Evolutionary conservation across 1,140 invertebrate genomes (phyloP), one percentile per base, ranked within the genome.

Genomic region (Bombus waltoni): DNA sequence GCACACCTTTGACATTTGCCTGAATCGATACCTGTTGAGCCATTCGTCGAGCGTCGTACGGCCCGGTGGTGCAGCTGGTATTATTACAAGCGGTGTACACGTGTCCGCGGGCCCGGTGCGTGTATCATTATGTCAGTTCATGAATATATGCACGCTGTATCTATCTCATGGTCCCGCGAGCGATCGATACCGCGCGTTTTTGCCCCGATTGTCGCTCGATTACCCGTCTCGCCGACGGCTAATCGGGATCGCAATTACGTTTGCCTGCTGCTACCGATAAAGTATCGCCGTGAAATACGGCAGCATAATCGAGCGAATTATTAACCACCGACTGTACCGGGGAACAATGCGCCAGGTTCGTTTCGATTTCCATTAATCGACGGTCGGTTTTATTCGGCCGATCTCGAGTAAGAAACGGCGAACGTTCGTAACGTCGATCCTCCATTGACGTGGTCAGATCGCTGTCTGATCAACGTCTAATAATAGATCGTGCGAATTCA

Each of bases 11-110:
- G 88, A 81, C 70, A 77, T 87, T 90, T 80, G n/a, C 35, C 59
- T 53, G 53, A 85, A 90, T 90, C 89, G 89, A 90, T 90, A 90
- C 89, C 88, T 90, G 89, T 90, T 90, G 89, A 90, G 89, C 81
- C 86, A 71, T 70, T 38, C 25, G 53, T 66, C 70, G 53, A 9
- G 32, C 65, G 77, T 44, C 65, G 68, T 32, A 28, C 25, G 11
- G 28, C 9, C 35, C 40, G 42, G 15, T 25, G 18, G 35, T 28
- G 70, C 65, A 83, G 42, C 62, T 57, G 38, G 42, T 59, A 65
- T 85, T 62, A 77, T 85, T 84, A 62, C 42, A 35, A 38, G 13
- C 87, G 18, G 38, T 28, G 85, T 83, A 73, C 81, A 78, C 81
- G 79, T 85, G 74, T 35, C 47, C 79, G 35, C 32, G 53, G 65